Evolutionary conservation across 1,140 invertebrate species (phyloP), one percentile per base, ranked within the genome.

Genomic region (Bilobella aurantiaca): DNA sequence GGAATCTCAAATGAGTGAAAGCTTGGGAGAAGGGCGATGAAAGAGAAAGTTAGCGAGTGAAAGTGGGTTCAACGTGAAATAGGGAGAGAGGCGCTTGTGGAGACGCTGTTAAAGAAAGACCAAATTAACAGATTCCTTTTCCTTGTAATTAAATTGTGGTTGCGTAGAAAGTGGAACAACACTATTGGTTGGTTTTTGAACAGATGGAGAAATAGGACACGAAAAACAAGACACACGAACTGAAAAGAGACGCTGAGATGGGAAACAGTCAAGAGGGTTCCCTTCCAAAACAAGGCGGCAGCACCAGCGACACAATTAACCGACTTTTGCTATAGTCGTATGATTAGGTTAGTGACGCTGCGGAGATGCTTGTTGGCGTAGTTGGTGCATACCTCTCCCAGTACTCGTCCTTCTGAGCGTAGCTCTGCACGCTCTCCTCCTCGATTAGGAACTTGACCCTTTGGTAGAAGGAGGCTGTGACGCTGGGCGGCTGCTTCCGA

Each of bases 401-500:
- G 81, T 96, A 98, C 79, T 96, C 91, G 79, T 94, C 91, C 81
- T 90, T 88, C 75, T 95, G 91, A 27, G 94, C 93, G 80, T 98
- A 98, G 74, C 90, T 95, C 79, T 99, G 96, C 29, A 98, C 94
- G 65, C 92, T 95, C 77, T 96, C 93, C 77, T 97, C 93, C 80
- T 98, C 94, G 65, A 99, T 95, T 62, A 99, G 85, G 79, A 99
- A 99, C 76, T 95, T 94, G 76, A 98, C 94, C 47, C 93, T 84
- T 77, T 98, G 93, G 76, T 96, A 98, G 79, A 99, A 99, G 1
- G 94, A 95, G 3, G 93, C 93, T 1, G 93, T 96, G 34, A 96
- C 90, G 42, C 91, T 91, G 12, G 94, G 93, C 1, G 94, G 92
- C 74, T 98, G 93, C 80, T 97, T 97, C 32, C 93, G 81, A 0